phyloP scores from a whole-genome alignment of 1,140 invertebrate genomes.

The Samia ricini region DNA sequence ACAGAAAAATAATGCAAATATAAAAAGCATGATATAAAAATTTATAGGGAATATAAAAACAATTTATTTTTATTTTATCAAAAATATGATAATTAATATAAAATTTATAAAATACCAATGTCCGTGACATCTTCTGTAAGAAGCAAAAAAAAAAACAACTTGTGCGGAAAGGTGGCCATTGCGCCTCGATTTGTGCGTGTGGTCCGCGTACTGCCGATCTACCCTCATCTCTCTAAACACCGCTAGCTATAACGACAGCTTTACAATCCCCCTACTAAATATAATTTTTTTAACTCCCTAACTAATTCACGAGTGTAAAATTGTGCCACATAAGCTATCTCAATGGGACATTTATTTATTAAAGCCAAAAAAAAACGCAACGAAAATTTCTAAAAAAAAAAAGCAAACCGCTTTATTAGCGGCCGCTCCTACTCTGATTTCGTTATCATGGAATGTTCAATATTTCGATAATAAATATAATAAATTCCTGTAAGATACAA shows the following conservation, averaged over 20 bases:
- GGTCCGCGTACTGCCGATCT: background rate
- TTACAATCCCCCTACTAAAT: conserved; percentile 53
- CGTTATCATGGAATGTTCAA: conserved; percentile 29
- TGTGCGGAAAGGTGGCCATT: conserved; percentile 1
- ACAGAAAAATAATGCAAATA: background rate
- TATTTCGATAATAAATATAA: conserved; percentile 30
- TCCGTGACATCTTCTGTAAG: no score
- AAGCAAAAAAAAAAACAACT: conserved; percentile 25
- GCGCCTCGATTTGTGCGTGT: background rate
- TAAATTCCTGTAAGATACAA: conserved; percentile 43
- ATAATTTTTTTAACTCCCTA: conserved; percentile 64
- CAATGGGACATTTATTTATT: conserved; percentile 43
- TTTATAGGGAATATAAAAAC: no score
- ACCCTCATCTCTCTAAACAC: conserved; percentile 2
- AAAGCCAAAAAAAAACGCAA: conserved; percentile 46
- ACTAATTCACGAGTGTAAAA: conserved; percentile 60
- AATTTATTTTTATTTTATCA: no score
- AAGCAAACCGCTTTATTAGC: conserved; percentile 15
- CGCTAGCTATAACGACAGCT: conserved; percentile 33
- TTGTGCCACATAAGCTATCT: conserved; percentile 64
- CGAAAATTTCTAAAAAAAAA: conserved; percentile 25
- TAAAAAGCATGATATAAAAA: background rate
- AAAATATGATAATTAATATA: no score
- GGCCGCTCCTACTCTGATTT: conserved; percentile 13
- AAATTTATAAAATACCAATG: no score